Evolutionary conservation across 2,888 invertebrate genomes (phyloP).

Genomic region (Pecten maximus): DNA sequence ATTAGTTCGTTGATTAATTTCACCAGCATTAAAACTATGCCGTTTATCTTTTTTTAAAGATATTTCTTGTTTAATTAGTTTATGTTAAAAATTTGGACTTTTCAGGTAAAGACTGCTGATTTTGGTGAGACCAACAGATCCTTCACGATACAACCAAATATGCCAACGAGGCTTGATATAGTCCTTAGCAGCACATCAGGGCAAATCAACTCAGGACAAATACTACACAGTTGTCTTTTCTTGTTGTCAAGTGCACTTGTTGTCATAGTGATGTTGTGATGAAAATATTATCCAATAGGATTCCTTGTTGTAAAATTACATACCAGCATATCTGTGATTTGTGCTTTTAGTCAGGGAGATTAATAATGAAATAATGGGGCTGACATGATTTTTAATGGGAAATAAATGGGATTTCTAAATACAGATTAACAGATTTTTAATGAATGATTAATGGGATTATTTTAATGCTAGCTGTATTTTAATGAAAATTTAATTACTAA

Average conservation of each 20-base stretch:
- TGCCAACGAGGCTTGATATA: neutral
- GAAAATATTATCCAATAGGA: neutral
- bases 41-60: too few species aligned
- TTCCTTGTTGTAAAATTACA: neutral
- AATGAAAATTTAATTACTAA: too few species aligned
- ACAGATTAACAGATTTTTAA: neutral
- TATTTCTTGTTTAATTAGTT: too few species aligned
- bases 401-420: neutral
- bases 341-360: neutral
- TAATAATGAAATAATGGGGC: neutral
- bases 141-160: neutral
- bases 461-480: too few species aligned
- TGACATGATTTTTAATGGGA: neutral
- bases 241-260: constrained; percentile 30
- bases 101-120: neutral
- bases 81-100: too few species aligned
- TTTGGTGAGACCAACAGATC: neutral
- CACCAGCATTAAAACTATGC: too few species aligned
- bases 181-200: neutral
- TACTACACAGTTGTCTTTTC: neutral
- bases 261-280: neutral
- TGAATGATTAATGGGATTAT: too few species aligned
- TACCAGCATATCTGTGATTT: constrained; percentile 35
- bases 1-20: too few species aligned
- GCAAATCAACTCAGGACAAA: neutral